Conservation (phyloP, 64 coral and sea anemone genomes). For the Pachyseris speciosa region DNA sequence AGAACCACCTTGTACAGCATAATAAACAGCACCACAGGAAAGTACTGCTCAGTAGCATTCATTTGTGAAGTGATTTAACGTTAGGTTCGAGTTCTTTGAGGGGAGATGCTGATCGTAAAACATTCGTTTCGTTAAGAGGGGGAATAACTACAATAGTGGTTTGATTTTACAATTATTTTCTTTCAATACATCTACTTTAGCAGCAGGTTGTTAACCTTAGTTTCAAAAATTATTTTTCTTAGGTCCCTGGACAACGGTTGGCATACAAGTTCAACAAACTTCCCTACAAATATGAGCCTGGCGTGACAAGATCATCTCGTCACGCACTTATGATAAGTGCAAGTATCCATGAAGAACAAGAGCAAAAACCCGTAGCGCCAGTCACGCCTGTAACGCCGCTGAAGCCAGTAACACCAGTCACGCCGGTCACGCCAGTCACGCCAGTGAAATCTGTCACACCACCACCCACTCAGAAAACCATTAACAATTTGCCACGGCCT, state of each 20-base stretch:
- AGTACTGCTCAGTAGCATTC: no score
- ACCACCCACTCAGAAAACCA: not conserved
- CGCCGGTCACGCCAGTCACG: not conserved
- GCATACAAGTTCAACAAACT: constrained; percentile 98
- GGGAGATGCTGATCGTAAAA: no score
- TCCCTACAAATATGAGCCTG: constrained; percentile 81
- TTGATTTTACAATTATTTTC: no score
- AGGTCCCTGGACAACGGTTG: constrained; percentile 93
- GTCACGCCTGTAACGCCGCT: not conserved
- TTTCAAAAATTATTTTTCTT: not conserved
- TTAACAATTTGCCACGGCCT: not conserved
- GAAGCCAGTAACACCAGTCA: not conserved
- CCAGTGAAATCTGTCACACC: not conserved
- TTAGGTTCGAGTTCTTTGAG: no score
- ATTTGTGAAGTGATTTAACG: no score
- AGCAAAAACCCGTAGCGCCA: not conserved
- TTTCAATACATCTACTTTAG: no score
- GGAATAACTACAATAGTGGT: no score
- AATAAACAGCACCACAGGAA: no score
- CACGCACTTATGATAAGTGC: not conserved
- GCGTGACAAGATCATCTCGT: not conserved
- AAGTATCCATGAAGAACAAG: not conserved
- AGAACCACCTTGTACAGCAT: no score
- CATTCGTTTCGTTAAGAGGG: no score
- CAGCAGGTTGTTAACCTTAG: not conserved